These are phyloP conservation scores for Argyresthia albistria DNA, from an alignment of 2,888 invertebrate genomes.

Conservation along the genomic window DNA sequence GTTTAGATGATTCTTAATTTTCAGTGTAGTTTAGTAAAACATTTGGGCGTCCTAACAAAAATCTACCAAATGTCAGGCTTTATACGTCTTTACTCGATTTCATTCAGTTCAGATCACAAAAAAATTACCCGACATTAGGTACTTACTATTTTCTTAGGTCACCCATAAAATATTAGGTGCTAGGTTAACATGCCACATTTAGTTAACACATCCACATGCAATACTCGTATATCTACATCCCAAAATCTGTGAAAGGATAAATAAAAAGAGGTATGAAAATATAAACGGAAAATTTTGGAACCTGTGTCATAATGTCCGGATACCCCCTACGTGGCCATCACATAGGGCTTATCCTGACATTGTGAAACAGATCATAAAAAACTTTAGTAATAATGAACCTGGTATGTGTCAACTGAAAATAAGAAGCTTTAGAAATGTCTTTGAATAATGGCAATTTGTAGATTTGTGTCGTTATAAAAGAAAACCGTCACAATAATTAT, in stretches of 20 bases:
- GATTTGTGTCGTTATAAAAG: background rate
- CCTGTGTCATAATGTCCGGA: too few relatives aligned
- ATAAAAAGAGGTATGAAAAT: slow-evolving; percentile 8
- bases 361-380: too few relatives aligned
- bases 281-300: background rate
- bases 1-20: too few relatives aligned
- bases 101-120: too few relatives aligned
- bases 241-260: slow-evolving; percentile 8
- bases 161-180: background rate
- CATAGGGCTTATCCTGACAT: too few relatives aligned
- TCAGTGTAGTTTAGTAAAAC: too few relatives aligned
- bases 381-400: slow-evolving; percentile 11
- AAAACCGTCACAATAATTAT: too few relatives aligned
- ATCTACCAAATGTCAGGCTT: too few relatives aligned
- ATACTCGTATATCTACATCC: background rate
- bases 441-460: background rate
- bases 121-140: background rate
- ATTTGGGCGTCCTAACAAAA: too few relatives aligned
- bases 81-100: too few relatives aligned
- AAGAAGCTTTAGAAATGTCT: slow-evolving; percentile 3
- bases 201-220: slow-evolving; percentile 35
- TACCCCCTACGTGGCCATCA: too few relatives aligned
- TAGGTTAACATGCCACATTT: slow-evolving; percentile 9
- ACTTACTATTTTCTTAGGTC: background rate
- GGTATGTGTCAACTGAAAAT: slow-evolving; percentile 33